phyloP scores from a whole-genome alignment of 1,140 invertebrate species.

The Heliconius melpomene region DNA sequence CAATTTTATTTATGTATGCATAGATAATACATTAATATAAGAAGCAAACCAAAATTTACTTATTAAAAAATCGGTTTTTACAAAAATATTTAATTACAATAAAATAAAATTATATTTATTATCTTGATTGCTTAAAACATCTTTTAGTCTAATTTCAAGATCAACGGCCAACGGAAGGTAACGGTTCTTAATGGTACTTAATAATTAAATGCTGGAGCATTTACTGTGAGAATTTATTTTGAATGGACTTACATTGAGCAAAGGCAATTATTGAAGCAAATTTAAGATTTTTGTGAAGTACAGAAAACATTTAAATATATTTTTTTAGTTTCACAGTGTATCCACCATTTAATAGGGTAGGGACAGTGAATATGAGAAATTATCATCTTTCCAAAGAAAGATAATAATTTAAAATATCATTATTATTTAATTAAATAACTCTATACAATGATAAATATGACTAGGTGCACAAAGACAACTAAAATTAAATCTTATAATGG shows the following conservation, averaged over 20 bases:
- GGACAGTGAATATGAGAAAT: no score
- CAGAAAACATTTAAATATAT: background rate
- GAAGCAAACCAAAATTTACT: no score
- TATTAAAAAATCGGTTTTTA: no score
- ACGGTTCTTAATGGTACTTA: constrained; percentile 4
- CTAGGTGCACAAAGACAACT: no score
- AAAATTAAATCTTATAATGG: background rate
- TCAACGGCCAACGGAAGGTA: constrained; percentile 10
- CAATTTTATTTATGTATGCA: no score
- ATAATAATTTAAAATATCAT: no score
- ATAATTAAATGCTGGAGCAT: constrained; percentile 3
- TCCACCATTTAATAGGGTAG: no score
- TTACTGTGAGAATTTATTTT: constrained; percentile 13
- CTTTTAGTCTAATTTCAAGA: constrained; percentile 5
- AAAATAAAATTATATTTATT: background rate
- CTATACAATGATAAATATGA: no score
- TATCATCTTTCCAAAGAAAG: no score
- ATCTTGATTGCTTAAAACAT: background rate
- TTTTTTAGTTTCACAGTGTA: background rate
- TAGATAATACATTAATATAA: no score
- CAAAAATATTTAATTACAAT: no score
- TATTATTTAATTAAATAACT: no score
- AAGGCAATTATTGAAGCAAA: constrained; percentile 14
- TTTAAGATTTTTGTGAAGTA: background rate
- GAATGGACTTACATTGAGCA: background rate